phyloP scores from a whole-genome alignment of 2,797 vertebrate genomes.

The Anguilla obscura region DNA sequence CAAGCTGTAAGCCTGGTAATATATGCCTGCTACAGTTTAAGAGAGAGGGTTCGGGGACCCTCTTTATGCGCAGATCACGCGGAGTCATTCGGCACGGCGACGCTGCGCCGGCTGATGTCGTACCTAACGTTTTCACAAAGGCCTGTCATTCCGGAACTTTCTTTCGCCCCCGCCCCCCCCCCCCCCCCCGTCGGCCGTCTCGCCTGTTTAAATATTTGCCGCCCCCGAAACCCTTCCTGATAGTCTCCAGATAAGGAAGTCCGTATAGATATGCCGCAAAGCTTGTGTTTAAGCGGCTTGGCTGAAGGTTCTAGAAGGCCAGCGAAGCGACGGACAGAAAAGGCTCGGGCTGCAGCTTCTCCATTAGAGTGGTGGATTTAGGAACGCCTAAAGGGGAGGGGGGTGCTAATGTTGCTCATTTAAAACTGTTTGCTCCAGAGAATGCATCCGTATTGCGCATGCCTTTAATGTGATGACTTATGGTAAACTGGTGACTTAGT shows the following conservation, averaged over 20 bases:
- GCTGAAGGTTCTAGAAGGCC: constrained; percentile 72
- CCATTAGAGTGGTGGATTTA: constrained; percentile 71
- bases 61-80: constrained; percentile 78
- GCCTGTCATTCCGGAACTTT: constrained; percentile 38
- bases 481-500: neutral
- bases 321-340: constrained; percentile 68
- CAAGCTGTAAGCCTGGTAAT: constrained; percentile 84
- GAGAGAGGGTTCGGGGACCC: constrained; percentile 77
- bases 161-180: constrained; percentile 56
- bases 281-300: constrained; percentile 68
- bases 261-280: constrained; percentile 74
- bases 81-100: constrained; percentile 76
- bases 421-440: constrained; percentile 62
- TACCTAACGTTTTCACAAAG: constrained; percentile 67
- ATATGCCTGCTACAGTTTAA: constrained; percentile 85
- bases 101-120: constrained; percentile 63
- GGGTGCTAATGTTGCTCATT: constrained; percentile 72
- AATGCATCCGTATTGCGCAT: neutral
- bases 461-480: neutral
- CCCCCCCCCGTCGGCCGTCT: constrained; percentile 36
- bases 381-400: constrained; percentile 61
- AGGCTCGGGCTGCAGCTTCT: constrained; percentile 63
- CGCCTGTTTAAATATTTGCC: constrained; percentile 80
- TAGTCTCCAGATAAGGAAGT: constrained; percentile 73
- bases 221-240: constrained; percentile 74